These are phyloP conservation scores for Dendrophyllia cribrosa DNA, from an alignment of 64 coral and sea anemone genomes.

Conservation along the genomic window DNA sequence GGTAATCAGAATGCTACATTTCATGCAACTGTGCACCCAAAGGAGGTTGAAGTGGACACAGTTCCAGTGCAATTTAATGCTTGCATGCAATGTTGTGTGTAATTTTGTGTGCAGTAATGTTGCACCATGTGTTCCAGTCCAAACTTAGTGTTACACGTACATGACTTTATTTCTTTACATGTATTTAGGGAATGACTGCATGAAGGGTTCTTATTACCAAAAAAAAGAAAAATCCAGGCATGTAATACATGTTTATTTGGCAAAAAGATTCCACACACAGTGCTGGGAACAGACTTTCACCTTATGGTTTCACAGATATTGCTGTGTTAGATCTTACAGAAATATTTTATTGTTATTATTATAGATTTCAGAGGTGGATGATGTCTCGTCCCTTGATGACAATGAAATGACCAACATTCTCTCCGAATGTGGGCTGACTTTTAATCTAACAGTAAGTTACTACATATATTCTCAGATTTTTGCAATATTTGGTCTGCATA, in stretches of 20 bases:
- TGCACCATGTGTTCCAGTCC: background rate
- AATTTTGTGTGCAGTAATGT: conserved; percentile 6
- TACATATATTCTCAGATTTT: background rate
- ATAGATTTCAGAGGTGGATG: conserved; percentile 1
- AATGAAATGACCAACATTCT: background rate
- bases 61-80: background rate
- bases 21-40: conserved; percentile 7
- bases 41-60: background rate
- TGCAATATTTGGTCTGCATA: background rate
- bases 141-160: background rate
- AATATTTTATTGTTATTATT: background rate
- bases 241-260: background rate
- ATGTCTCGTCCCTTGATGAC: conserved; percentile 8
- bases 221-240: background rate
- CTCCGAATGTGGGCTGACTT: background rate
- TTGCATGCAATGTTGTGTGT: conserved; percentile 14
- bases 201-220: background rate
- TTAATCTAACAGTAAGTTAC: conserved; percentile 6
- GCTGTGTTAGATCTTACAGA: conserved; percentile 2
- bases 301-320: background rate
- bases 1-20: background rate
- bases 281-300: background rate
- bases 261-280: conserved; percentile 6
- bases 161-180: conserved; percentile 18
- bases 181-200: background rate